Evolutionary conservation across 2,888 invertebrate genomes (phyloP).

Genomic region (Torymus tubicola): DNA sequence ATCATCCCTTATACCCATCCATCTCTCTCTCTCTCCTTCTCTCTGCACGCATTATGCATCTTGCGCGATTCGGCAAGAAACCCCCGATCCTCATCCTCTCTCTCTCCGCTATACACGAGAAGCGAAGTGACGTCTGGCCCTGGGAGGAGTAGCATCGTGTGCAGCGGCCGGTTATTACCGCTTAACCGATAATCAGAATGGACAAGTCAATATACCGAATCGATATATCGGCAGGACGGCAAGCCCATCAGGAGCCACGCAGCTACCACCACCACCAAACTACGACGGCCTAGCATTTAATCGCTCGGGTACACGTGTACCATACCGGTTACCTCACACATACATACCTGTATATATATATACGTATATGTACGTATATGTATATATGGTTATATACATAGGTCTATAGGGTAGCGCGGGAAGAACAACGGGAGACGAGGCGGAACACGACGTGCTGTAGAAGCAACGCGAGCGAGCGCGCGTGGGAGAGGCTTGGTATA

Average conservation of each 20-base stretch:
- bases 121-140: too few species aligned
- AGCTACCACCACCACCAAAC: neutral
- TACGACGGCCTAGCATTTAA: slow-evolving; percentile 27
- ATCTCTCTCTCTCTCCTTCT: too few species aligned
- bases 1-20: too few species aligned
- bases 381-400: neutral
- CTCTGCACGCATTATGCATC: too few species aligned
- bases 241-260: neutral
- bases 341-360: neutral
- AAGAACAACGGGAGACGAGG: slow-evolving; percentile 31
- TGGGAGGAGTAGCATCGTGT: too few species aligned
- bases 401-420: neutral
- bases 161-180: slow-evolving; percentile 19
- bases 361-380: neutral
- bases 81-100: too few species aligned
- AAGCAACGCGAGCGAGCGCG: neutral
- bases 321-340: neutral
- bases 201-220: slow-evolving; percentile 53
- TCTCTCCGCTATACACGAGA: too few species aligned
- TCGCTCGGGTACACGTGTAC: slow-evolving; percentile 19
- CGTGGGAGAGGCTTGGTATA: neutral
- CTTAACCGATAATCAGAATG: slow-evolving; percentile 40
- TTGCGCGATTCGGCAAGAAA: too few species aligned
- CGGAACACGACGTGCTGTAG: neutral
- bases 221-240: slow-evolving; percentile 37